Evolutionary conservation across 2,113 vertebrate species (phyloP).

Genomic region (Ictidomys tridecemlineatus): DNA sequence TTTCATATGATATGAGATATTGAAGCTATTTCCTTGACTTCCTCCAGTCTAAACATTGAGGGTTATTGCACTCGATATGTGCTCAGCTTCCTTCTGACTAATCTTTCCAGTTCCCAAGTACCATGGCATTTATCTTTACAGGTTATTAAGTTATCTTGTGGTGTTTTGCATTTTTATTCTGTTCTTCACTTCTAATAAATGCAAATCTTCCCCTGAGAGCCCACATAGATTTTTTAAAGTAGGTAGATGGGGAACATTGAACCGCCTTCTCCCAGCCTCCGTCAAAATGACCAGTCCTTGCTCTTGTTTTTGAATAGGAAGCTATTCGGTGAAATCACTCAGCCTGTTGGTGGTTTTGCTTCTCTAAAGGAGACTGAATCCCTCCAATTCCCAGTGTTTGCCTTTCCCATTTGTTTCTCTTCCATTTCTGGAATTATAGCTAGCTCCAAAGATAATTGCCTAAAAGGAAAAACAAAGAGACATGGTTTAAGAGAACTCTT

Average conservation of each 20-base stretch:
- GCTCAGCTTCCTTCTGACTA: not conserved
- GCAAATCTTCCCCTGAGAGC: not conserved
- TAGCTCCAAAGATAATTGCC: not conserved
- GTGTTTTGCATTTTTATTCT: constrained; percentile 68
- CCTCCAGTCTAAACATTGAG: constrained; percentile 59
- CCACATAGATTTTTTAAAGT: not conserved
- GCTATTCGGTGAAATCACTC: not conserved
- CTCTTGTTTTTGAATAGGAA: not conserved
- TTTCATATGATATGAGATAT: not conserved
- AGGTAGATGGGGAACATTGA: not conserved
- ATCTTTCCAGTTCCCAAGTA: not conserved
- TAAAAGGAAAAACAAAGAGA: not conserved
- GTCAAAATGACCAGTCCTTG: not conserved
- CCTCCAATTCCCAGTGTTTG: not conserved
- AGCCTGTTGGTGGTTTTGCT: not conserved
- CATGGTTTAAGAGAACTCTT: not conserved
- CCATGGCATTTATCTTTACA: not conserved
- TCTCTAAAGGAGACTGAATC: not conserved
- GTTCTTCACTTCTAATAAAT: constrained; percentile 41
- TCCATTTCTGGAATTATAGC: not conserved
- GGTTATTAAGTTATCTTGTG: constrained; percentile 50
- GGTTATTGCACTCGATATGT: not conserved
- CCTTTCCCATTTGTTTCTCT: not conserved
- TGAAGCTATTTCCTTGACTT: constrained; percentile 54
- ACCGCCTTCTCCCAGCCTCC: not conserved